Evolutionary conservation across 2,888 invertebrate genomes (phyloP).

Genomic region (Hermaeophaga mercurialis): DNA sequence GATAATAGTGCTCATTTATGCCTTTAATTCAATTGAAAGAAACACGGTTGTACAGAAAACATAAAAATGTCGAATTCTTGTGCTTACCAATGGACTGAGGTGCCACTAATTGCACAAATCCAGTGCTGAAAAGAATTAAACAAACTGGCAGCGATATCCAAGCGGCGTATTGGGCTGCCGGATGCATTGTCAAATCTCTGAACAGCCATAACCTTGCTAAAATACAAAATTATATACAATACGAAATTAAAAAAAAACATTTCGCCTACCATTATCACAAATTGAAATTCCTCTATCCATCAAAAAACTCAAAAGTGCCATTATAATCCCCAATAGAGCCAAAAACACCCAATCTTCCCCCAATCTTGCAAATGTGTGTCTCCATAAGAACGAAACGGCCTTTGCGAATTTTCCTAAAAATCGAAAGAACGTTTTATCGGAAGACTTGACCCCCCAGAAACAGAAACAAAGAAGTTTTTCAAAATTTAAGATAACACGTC

Average conservation of each 20-base stretch:
- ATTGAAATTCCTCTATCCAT: constrained; percentile 93
- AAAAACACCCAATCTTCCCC: constrained; percentile 98
- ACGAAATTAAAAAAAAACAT: background rate
- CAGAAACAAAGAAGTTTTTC: no score
- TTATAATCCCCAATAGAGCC: constrained; percentile 87
- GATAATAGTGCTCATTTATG: no score
- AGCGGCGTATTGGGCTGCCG: constrained; percentile 86
- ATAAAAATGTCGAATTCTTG: no score
- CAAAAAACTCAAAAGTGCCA: constrained; percentile 90
- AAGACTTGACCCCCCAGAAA: no score
- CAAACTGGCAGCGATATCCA: constrained; percentile 93
- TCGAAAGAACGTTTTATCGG: no score
- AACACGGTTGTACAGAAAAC: no score
- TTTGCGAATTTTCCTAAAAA: constrained; percentile 60
- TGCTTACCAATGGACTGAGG: constrained; percentile 91
- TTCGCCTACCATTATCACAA: constrained; percentile 65
- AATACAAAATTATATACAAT: constrained; percentile 38
- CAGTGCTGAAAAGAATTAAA: constrained; percentile 91
- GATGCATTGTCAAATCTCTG: constrained; percentile 81
- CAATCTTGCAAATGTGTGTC: constrained; percentile 81
- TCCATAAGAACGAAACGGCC: constrained; percentile 75
- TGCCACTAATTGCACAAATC: constrained; percentile 94
- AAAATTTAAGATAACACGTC: no score
- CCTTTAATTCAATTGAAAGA: background rate
- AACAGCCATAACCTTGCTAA: constrained; percentile 91